phyloP scores from a whole-genome alignment of 2,888 invertebrate genomes.

The Microctonus brassicae region DNA sequence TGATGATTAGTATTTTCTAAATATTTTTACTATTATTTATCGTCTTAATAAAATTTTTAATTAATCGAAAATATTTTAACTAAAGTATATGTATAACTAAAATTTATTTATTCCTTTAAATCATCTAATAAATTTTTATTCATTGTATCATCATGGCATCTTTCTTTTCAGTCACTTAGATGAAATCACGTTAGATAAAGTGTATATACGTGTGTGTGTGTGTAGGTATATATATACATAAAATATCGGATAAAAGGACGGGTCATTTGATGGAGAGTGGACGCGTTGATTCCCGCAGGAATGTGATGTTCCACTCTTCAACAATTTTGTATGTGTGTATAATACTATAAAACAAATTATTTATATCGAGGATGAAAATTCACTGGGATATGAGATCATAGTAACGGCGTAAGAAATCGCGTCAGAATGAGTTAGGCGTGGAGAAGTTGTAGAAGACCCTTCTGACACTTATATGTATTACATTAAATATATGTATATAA shows the following conservation, averaged over 20 bases:
- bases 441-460: neutral
- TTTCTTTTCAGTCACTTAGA: neutral
- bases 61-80: too few species aligned
- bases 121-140: too few species aligned
- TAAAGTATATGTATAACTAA: too few species aligned
- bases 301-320: neutral
- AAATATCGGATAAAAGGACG: slow-evolving; percentile 8
- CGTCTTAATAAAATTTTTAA: too few species aligned
- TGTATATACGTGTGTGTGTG: neutral
- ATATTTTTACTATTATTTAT: too few species aligned
- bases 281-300: slow-evolving; percentile 22
- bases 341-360: slow-evolving; percentile 10
- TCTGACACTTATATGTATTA: neutral
- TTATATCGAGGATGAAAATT: slow-evolving; percentile 21
- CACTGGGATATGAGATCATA: slow-evolving; percentile 2
- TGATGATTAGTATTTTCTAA: too few species aligned
- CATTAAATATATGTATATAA: neutral
- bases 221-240: neutral
- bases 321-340: neutral
- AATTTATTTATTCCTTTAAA: too few species aligned
- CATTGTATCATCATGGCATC: too few species aligned
- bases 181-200: neutral
- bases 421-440: slow-evolving; percentile 24
- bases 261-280: slow-evolving; percentile 16
- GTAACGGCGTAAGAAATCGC: slow-evolving; percentile 14